Evolutionary conservation across 2,888 invertebrate species (phyloP), one percentile per base, ranked within the genome.

Genomic region (Drosophila greeni): DNA sequence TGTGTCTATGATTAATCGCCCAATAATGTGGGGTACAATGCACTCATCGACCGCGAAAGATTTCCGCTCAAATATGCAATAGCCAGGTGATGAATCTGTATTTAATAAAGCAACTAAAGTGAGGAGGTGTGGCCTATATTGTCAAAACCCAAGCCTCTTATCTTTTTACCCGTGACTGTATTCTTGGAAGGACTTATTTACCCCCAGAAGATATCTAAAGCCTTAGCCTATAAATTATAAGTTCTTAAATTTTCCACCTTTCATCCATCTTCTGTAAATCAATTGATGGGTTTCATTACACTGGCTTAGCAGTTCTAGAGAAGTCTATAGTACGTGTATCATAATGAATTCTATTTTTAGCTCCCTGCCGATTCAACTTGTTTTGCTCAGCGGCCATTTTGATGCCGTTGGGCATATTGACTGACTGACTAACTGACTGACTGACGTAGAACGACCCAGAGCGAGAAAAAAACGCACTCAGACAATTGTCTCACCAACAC

Each of bases 301-400:
- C 26, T 4, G 23, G 11, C n/a, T 20, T 34, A 16, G 11, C 12
- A n/a, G 29, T 24, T 39, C 31, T 36, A 18, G 37, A 37, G 9
- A 37, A 16, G 56, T 26, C 59, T 42, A 29, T 29, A 29, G 29
- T 29, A 29, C 23, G 40, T 60, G 61, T 40, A 61, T 61, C 49
- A 60, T 36, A 61, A 60, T 42, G 61, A 36, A 60, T 45, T 49
- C 24, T 62, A 66, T 56, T 54, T 40, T 62, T 54, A 42, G 36
- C 51, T 59, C 37, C 40, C 20, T 57, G 52, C 34, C 62, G 65
- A 68, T 76, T 67, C 48, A 34, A 57, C 40, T 64, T 71, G 36
- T 62, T 65, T 64, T 42, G 40, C 49, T 69, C 48, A 59, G 65
- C 78, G 62, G 80, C 78, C 78, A 79, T 78, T 76, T 77, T 69